Evolutionary conservation across 2,113 vertebrate species (phyloP).

Genomic region (Brachyhypopomus occidentalis): DNA sequence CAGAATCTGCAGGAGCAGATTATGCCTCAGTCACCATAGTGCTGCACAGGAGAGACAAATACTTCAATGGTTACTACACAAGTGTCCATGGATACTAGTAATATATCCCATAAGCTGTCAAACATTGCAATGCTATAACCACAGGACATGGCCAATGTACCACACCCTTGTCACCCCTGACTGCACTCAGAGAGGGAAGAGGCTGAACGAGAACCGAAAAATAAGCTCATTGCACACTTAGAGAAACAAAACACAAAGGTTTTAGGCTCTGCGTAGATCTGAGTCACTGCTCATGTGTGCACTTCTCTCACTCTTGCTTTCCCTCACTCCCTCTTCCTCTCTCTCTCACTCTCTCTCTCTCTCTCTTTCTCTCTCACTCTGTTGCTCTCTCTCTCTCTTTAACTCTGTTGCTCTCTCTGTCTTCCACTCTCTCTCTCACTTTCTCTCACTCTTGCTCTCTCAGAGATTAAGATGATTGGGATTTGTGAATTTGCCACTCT

Average conservation of each 20-base stretch:
- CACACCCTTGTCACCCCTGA: no score
- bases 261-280: not conserved
- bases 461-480: no score
- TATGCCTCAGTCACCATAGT: not conserved
- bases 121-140: no score
- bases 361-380: not conserved
- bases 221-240: not conserved
- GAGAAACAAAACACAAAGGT: not conserved
- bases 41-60: not conserved
- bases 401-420: no score
- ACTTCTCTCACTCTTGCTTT: not conserved
- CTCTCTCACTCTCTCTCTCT: no score
- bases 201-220: not conserved
- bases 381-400: no score
- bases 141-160: no score
- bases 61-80: not conserved
- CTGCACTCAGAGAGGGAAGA: not conserved
- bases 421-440: no score
- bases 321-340: no score
- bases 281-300: not conserved
- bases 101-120: not conserved
- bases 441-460: not conserved
- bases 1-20: slow-evolving; percentile 14
- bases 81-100: slow-evolving; percentile 3
- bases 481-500: no score